Evolutionary conservation across 2,113 vertebrate genomes (phyloP), one percentile per base, ranked within the genome.

Genomic region (Solenodon paradoxus): DNA sequence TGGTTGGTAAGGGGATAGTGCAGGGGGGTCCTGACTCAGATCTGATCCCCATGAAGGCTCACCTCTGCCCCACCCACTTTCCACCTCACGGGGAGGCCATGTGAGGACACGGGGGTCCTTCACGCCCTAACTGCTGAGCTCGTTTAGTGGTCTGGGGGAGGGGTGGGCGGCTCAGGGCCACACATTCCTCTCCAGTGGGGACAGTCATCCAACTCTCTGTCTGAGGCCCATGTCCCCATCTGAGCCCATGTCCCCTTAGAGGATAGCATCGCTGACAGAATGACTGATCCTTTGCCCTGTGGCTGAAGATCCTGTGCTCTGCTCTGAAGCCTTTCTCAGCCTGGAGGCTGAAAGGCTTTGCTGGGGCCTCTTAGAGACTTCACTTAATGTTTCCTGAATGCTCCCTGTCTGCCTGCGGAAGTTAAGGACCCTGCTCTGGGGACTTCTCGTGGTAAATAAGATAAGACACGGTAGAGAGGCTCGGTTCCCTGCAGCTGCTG

Each of bases 361-460:
- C 85, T 32, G 51, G 72, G 13, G 72, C 78, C 85, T 71, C 83
- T 68, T 40, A 79, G 75, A 95, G 68, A 72, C 35, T 81, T 66
- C 68, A 86, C 51, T 94, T 64, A 83, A 57, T 24, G 0, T 75
- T 86, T 87, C 68, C 95, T 61, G 85, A 92, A 81, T 71, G 80
- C 74, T 92, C 61, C 13, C 83, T 22, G 35, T 26, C 74, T 87
- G 79, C 84, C 0, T 35, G 32, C 49, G 75, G 86, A 68, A 74
- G 81, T 72, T 93, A 91, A 95, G 91, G 93, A 66, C 93, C 93
- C 71, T 55, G 84, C 95, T 71, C 96, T 80, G 53, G 95, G 93
- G 91, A 90, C 61, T 69, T 78, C 53, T 89, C 66, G 59, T 47
- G 80, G 96, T 94, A 96, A 96, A 75, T 92, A 87, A 87, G 93